Evolutionary conservation across 2,888 invertebrate species (phyloP).

Genomic region (Spodoptera littoralis): DNA sequence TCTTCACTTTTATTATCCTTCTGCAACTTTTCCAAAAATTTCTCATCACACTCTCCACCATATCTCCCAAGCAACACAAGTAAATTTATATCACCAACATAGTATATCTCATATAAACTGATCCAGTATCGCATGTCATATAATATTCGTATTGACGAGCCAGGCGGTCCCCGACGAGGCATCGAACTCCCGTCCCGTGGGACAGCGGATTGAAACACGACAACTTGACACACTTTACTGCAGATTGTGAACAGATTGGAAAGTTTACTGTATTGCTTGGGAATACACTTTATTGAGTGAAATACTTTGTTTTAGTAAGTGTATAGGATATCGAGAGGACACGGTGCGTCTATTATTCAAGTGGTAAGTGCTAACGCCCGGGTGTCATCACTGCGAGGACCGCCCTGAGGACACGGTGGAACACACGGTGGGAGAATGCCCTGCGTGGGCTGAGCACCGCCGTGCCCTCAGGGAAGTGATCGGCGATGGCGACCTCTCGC

Average conservation of each 20-base stretch:
- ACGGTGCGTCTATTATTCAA: background rate
- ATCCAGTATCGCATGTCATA: slow-evolving; percentile 47
- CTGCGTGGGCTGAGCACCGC: too few species aligned
- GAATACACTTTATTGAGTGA: slow-evolving; percentile 43
- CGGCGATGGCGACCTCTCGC: too few species aligned
- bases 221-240: slow-evolving; percentile 59
- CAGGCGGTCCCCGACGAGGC: slow-evolving; percentile 48
- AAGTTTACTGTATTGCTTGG: slow-evolving; percentile 44
- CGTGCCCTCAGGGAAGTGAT: too few species aligned
- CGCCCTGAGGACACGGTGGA: too few species aligned
- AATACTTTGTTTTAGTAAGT: slow-evolving; percentile 20
- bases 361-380: background rate
- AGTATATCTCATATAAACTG: slow-evolving; percentile 25
- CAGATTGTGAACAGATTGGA: slow-evolving; percentile 57
- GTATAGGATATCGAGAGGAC: background rate
- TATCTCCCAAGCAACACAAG: background rate
- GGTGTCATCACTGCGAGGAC: too few species aligned
- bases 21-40: too few species aligned
- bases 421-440: too few species aligned
- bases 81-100: background rate
- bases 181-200: slow-evolving; percentile 52
- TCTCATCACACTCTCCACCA: background rate
- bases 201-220: slow-evolving; percentile 59
- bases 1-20: too few species aligned
- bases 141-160: slow-evolving; percentile 52